phyloP scores from a whole-genome alignment of 2,797 vertebrate species.

The Jordanella pulchra region DNA sequence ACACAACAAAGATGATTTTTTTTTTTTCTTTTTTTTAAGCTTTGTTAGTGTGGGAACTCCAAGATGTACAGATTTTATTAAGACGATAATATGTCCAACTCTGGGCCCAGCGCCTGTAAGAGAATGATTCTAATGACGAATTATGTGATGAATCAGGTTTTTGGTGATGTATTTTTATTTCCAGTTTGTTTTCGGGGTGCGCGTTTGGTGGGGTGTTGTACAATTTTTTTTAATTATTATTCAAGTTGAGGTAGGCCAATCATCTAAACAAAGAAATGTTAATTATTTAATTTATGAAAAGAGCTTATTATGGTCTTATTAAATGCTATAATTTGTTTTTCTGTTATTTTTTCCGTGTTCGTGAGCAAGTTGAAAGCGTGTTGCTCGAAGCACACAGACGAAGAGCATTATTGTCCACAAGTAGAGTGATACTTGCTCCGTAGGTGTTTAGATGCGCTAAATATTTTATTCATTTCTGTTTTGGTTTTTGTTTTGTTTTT shows the following conservation, averaged over 20 bases:
- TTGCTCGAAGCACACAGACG: constrained; percentile 65
- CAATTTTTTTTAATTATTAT: constrained; percentile 48
- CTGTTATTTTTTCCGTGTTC: constrained; percentile 70
- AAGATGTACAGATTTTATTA: constrained; percentile 82
- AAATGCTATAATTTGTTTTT: constrained; percentile 77
- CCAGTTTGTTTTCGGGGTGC: constrained; percentile 59
- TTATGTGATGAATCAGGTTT: constrained; percentile 83
- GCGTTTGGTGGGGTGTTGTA: constrained; percentile 68
- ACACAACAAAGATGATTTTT: constrained; percentile 72
- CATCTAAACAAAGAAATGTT: constrained; percentile 79
- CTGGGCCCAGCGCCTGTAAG: constrained; percentile 69
- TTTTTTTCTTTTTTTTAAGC: constrained; percentile 24
- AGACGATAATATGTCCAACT: constrained; percentile 75
- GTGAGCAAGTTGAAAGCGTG: constrained; percentile 71
- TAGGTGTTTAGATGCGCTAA: constrained; percentile 78
- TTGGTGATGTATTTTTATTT: constrained; percentile 82
- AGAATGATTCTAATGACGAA: constrained; percentile 75
- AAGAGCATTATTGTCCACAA: constrained; percentile 76
- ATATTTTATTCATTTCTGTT: constrained; percentile 52
- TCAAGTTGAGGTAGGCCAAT: constrained; percentile 82
- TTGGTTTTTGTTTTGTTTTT: constrained; percentile 33
- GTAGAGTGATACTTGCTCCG: constrained; percentile 75
- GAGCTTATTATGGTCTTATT: constrained; percentile 85
- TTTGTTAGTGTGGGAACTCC: constrained; percentile 77
- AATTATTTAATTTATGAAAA: constrained; percentile 89